Percentiles rank a stretch among this genome's conserved stretches.
Conservation (phyloP, 2,888 invertebrate species). For the Glaucopsyche alexis region DNA sequence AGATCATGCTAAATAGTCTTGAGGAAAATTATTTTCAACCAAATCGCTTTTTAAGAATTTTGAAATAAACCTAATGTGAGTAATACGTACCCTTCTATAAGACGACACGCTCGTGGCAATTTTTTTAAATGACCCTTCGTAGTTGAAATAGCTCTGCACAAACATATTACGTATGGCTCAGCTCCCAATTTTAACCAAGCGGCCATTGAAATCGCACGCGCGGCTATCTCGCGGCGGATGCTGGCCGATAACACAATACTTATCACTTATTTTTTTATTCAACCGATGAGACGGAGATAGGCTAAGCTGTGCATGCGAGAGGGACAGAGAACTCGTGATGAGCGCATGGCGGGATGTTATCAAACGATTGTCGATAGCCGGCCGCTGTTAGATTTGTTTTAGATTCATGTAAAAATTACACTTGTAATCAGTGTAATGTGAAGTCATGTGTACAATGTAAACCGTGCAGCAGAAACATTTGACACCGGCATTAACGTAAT, state of each 20-base stretch:
- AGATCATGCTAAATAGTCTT: too few relatives aligned
- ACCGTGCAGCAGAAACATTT: too few relatives aligned
- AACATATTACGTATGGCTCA: too few relatives aligned
- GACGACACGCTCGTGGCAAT: too few relatives aligned
- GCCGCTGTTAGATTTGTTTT: conserved; percentile 31
- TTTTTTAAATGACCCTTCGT: too few relatives aligned
- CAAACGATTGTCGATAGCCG: conserved; percentile 46
- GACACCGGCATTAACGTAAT: too few relatives aligned
- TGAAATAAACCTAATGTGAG: too few relatives aligned
- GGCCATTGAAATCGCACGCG: conserved; percentile 30
- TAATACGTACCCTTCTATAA: too few relatives aligned
- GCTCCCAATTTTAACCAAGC: conserved; percentile 30
- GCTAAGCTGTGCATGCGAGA: conserved; percentile 47
- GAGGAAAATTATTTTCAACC: too few relatives aligned
- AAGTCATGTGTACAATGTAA: neutral
- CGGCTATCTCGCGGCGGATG: conserved; percentile 55
- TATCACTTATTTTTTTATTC: conserved; percentile 63
- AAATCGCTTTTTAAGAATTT: too few relatives aligned
- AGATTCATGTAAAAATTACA: conserved; percentile 18
- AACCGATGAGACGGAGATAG: conserved; percentile 53
- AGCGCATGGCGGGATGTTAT: conserved; percentile 64
- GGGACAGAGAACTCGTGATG: conserved; percentile 60
- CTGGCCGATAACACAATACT: conserved; percentile 56
- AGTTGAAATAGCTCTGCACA: too few relatives aligned
- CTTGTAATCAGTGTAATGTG: too few relatives aligned